Conservation (phyloP, 1,140 invertebrate species). For the Magallana angulata region DNA sequence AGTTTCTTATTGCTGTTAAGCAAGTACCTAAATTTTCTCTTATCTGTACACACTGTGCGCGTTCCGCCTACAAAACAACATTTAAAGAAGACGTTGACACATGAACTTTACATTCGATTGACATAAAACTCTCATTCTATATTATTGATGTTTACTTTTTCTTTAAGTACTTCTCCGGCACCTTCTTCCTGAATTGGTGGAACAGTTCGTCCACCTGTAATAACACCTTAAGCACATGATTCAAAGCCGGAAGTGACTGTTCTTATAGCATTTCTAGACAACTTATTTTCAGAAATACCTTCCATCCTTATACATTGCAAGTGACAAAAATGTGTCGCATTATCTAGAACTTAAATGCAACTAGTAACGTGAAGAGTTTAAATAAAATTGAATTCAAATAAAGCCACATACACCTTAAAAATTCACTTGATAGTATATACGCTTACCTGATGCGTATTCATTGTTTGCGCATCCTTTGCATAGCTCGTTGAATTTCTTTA, state of each 20-base stretch:
- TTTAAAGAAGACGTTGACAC: background rate
- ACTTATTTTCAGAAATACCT: no score
- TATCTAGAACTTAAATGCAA: no score
- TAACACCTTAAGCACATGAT: background rate
- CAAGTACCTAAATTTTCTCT: background rate
- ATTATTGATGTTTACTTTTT: background rate
- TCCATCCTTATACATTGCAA: no score
- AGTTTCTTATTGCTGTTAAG: background rate
- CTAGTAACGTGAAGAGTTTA: no score
- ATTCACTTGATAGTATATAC: no score
- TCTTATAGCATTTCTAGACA: no score
- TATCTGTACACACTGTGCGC: background rate
- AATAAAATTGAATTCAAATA: no score
- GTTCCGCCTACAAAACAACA: background rate
- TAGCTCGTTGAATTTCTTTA: background rate
- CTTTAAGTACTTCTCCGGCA: background rate
- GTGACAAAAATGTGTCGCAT: no score
- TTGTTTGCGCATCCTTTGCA: background rate
- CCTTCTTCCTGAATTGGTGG: constrained; percentile 1
- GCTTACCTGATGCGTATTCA: no score
- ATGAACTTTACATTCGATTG: background rate
- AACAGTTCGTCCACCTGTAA: background rate
- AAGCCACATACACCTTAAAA: no score
- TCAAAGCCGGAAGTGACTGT: no score
- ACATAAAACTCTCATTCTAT: background rate